Conservation (phyloP, 2,113 vertebrate genomes). For the Sigmodon hispidus region DNA sequence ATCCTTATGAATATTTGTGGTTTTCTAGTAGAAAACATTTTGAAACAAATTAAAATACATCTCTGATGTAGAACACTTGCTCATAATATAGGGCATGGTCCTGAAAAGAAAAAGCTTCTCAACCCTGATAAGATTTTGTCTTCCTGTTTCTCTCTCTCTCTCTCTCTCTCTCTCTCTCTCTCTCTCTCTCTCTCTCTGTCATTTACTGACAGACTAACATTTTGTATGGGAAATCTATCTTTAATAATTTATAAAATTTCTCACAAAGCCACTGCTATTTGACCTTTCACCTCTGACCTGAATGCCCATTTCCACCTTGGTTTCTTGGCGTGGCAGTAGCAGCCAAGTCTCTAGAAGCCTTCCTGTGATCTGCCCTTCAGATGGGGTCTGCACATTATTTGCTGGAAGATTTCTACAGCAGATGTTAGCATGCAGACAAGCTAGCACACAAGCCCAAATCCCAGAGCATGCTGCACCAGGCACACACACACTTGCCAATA, state of each 20-base stretch:
- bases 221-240: slow-evolving; percentile 33
- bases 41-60: background rate
- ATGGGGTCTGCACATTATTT: slow-evolving; percentile 77
- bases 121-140: background rate
- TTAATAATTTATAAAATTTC: background rate
- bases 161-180: background rate
- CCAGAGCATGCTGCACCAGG: slow-evolving; percentile 8
- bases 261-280: background rate
- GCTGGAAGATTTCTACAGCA: slow-evolving; percentile 86
- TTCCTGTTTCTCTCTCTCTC: background rate
- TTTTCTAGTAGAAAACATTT: background rate
- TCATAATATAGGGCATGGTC: background rate
- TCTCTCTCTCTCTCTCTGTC: background rate
- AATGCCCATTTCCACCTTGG: background rate
- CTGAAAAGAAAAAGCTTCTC: background rate
- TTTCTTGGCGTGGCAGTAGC: slow-evolving; percentile 12
- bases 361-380: slow-evolving; percentile 29
- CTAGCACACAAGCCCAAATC: slow-evolving; percentile 38
- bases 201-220: background rate
- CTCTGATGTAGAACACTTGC: background rate
- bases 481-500: slow-evolving; percentile 32
- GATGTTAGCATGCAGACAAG: slow-evolving; percentile 78
- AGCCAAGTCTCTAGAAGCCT: slow-evolving; percentile 46
- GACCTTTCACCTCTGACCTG: background rate
- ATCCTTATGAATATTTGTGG: no score